These are phyloP conservation scores for Chelonus insularis DNA, from an alignment of 1,140 invertebrate genomes.

Conservation along the genomic window DNA sequence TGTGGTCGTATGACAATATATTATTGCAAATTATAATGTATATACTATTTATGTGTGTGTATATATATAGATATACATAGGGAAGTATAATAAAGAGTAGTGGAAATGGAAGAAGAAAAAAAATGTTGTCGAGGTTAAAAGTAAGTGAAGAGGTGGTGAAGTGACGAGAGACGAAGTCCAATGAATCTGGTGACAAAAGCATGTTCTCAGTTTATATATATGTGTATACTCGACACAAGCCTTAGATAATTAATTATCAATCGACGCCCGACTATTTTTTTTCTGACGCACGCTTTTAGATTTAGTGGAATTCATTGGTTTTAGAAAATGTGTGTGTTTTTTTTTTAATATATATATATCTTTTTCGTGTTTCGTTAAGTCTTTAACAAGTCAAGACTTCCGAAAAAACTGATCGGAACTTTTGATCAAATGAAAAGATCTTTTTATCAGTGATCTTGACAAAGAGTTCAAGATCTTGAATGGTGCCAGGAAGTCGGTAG, in stretches of 20 bases:
- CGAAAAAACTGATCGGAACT: slow-evolving; percentile 28
- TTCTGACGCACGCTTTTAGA: slow-evolving; percentile 17
- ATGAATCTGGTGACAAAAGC: slow-evolving; percentile 26
- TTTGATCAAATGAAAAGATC: slow-evolving; percentile 40
- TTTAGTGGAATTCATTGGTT: neutral
- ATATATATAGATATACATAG: no score
- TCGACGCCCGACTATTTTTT: slow-evolving; percentile 32
- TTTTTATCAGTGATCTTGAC: slow-evolving; percentile 30
- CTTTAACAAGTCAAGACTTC: no score
- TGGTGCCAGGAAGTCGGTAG: slow-evolving; percentile 19
- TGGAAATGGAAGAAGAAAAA: neutral
- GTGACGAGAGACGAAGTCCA: neutral
- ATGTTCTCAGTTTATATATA: no score
- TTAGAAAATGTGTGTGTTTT: no score
- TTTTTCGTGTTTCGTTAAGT: no score
- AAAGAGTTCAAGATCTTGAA: neutral
- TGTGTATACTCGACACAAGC: neutral
- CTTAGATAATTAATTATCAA: slow-evolving; percentile 53
- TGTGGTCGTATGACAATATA: neutral
- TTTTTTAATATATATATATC: no score
- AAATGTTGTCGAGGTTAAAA: neutral
- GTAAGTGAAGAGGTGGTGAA: no score
- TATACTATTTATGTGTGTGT: slow-evolving; percentile 10
- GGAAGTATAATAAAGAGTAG: neutral
- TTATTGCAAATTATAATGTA: neutral